Evolutionary conservation across 1,140 invertebrate genomes (phyloP).

Genomic region (Zaprionus ornatus): DNA sequence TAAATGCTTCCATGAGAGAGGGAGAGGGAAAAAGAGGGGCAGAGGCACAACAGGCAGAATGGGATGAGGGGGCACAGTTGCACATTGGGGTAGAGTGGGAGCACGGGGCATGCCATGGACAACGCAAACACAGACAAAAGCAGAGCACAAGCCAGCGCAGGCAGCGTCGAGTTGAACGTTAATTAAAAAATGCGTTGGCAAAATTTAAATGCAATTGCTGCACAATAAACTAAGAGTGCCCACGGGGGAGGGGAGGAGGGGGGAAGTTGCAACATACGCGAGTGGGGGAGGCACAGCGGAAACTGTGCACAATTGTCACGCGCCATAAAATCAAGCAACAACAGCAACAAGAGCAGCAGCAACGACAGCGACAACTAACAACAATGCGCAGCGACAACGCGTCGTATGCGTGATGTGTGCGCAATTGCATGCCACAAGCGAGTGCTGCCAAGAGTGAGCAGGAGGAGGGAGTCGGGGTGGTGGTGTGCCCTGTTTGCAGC

Average conservation of each 20-base stretch:
- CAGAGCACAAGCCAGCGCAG: conserved; percentile 42
- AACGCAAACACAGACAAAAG: conserved; percentile 33
- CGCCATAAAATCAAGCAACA: conserved; percentile 74
- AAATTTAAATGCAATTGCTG: conserved; percentile 80
- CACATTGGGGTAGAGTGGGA: background rate
- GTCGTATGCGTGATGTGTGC: conserved; percentile 64
- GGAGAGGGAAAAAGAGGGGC: background rate
- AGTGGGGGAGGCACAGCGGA: background rate
- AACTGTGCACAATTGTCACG: conserved; percentile 73
- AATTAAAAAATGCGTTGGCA: conserved; percentile 78
- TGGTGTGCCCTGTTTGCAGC: conserved; percentile 57
- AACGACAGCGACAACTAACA: conserved; percentile 16
- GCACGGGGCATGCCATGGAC: conserved; percentile 17
- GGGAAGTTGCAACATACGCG: background rate
- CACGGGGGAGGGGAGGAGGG: background rate
- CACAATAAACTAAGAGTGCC: conserved; percentile 61
- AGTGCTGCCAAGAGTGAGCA: background rate
- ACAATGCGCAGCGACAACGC: conserved; percentile 31
- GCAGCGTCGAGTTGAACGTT: conserved; percentile 51
- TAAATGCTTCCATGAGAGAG: conserved; percentile 11
- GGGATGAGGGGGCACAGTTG: background rate
- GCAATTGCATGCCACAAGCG: background rate
- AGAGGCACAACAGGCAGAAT: background rate
- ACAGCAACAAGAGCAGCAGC: conserved; percentile 24
- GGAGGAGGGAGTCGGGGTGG: background rate